These are phyloP conservation scores for Dryocosmus kuriphilus DNA, from an alignment of 2,888 invertebrate genomes.

Conservation along the genomic window DNA sequence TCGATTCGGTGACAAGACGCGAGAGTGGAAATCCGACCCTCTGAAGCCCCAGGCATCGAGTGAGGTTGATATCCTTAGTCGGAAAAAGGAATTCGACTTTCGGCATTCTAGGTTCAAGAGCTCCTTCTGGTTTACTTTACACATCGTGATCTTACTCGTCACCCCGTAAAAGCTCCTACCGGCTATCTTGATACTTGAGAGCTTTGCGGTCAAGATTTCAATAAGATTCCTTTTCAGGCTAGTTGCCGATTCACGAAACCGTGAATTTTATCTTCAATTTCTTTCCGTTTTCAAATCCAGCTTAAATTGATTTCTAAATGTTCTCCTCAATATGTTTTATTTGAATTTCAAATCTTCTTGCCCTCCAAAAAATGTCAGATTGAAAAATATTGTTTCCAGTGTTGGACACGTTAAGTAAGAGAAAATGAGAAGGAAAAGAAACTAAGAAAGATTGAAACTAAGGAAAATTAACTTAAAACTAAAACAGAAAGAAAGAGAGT, in stretches of 20 bases:
- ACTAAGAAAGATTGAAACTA: no score
- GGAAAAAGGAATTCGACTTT: slow-evolving; percentile 63
- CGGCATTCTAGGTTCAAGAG: slow-evolving; percentile 54
- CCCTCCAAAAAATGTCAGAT: no score
- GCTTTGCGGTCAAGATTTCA: slow-evolving; percentile 66
- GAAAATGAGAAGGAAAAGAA: no score
- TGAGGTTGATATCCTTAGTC: slow-evolving; percentile 50
- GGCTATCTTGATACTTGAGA: slow-evolving; percentile 58
- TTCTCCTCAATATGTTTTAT: background rate
- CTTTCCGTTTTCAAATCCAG: background rate
- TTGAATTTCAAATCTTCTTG: no score
- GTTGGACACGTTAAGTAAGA: no score
- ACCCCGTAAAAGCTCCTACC: slow-evolving; percentile 68
- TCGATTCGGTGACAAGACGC: slow-evolving; percentile 47
- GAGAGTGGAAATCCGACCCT: slow-evolving; percentile 43
- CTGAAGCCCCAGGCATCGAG: slow-evolving; percentile 33
- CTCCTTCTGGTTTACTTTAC: slow-evolving; percentile 76
- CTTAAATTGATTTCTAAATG: background rate
- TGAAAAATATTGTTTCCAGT: no score
- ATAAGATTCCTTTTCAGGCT: slow-evolving; percentile 57
- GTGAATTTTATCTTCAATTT: slow-evolving; percentile 53
- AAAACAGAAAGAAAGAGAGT: no score
- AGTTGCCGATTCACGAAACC: slow-evolving; percentile 61
- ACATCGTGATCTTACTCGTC: slow-evolving; percentile 69
- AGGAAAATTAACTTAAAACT: no score